These are phyloP conservation scores for Prionchulus punctatus DNA, from an alignment of 2,888 invertebrate genomes.

Conservation along the genomic window DNA sequence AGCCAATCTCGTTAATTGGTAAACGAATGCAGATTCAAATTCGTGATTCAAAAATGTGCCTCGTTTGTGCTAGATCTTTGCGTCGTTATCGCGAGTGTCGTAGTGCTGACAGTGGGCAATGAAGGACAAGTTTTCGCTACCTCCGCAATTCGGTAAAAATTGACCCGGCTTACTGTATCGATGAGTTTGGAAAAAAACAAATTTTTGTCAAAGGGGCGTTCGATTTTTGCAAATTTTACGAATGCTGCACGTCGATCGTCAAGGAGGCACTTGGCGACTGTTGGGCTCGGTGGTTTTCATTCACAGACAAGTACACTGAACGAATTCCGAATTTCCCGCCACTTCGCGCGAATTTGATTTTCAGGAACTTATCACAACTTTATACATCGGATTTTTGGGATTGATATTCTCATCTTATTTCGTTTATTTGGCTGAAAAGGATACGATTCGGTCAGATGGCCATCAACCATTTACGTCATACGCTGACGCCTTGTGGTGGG, in stretches of 20 bases:
- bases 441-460: slow-evolving; percentile 31
- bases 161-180: no score
- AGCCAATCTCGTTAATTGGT: slow-evolving; percentile 72
- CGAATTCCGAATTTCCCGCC: no score
- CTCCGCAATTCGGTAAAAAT: no score
- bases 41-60: no score
- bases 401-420: slow-evolving; percentile 43
- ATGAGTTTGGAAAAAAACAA: no score
- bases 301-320: slow-evolving; percentile 56
- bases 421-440: slow-evolving; percentile 41
- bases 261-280: slow-evolving; percentile 67
- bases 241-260: slow-evolving; percentile 67
- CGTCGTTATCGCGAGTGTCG: slow-evolving; percentile 61
- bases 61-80: slow-evolving; percentile 50
- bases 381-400: slow-evolving; percentile 42
- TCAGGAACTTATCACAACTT: slow-evolving; percentile 42
- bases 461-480: slow-evolving; percentile 21
- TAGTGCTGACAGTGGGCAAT: slow-evolving; percentile 59
- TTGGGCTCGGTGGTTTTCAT: slow-evolving; percentile 68
- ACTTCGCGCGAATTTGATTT: no score
- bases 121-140: slow-evolving; percentile 72
- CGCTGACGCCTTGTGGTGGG: no score
- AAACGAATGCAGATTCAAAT: no score
- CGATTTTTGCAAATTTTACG: slow-evolving; percentile 65
- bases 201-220: slow-evolving; percentile 61